phyloP scores from a whole-genome alignment of 2,797 vertebrate genomes.

The Pygocentrus nattereri region DNA sequence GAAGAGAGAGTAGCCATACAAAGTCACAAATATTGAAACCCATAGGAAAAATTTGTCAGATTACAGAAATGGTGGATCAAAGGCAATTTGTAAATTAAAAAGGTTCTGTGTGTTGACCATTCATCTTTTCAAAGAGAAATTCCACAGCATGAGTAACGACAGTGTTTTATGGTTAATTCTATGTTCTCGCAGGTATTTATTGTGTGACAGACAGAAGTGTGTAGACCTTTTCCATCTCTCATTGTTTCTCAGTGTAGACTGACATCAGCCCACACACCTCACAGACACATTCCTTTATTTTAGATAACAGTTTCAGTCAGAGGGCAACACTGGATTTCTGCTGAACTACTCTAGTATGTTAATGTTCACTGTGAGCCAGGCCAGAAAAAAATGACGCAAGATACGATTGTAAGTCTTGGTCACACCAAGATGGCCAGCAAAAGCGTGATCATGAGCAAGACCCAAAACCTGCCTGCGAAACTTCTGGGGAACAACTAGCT shows the following conservation, averaged over 20 bases:
- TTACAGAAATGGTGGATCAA: no score
- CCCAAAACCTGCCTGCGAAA: no score
- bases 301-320: slow-evolving; percentile 21
- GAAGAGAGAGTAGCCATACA: no score
- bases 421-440: no score
- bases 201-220: not conserved
- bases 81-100: no score
- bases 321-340: slow-evolving; percentile 16
- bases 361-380: slow-evolving; percentile 10
- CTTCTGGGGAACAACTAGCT: no score
- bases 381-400: no score
- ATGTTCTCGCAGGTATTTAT: not conserved
- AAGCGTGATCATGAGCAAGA: no score
- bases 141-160: not conserved
- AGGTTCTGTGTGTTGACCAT: not conserved
- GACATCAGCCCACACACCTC: not conserved
- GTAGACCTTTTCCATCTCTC: not conserved
- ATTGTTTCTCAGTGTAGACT: not conserved
- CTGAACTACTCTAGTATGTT: slow-evolving; percentile 7
- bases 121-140: not conserved
- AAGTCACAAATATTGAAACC: no score
- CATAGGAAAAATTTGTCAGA: no score
- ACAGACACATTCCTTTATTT: not conserved
- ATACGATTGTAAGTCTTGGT: no score
- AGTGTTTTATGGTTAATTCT: not conserved